Conservation (phyloP, 2,113 vertebrate genomes). For the Cricetomys ansorgei region DNA sequence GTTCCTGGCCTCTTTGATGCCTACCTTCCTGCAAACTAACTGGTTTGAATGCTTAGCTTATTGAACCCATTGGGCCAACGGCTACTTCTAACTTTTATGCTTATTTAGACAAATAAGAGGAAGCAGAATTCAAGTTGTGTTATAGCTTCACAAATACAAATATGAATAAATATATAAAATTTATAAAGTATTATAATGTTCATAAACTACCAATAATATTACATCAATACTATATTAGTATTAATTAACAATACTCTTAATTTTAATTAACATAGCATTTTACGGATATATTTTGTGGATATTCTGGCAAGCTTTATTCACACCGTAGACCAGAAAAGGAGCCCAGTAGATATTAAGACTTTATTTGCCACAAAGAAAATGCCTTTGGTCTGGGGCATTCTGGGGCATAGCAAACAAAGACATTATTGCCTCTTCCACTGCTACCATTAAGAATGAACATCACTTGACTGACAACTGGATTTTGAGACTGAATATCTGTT, state of each 20-base stretch:
- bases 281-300: too few relatives aligned
- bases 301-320: neutral
- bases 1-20: neutral
- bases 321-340: too few relatives aligned
- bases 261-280: too few relatives aligned
- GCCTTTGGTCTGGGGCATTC: neutral
- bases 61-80: neutral
- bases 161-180: too few relatives aligned
- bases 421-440: fast-evolving
- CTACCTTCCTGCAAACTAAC: neutral
- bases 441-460: neutral
- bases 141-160: too few relatives aligned
- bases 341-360: neutral
- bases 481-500: neutral
- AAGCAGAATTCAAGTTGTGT: neutral
- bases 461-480: neutral
- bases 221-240: too few relatives aligned
- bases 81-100: neutral
- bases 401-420: neutral
- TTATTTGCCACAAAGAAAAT: neutral
- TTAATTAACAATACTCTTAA: too few relatives aligned
- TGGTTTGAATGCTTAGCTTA: neutral
- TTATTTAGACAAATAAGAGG: neutral
- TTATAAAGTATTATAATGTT: too few relatives aligned
- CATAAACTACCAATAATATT: too few relatives aligned